Evolutionary conservation across 1,140 invertebrate genomes (phyloP), one percentile per base, ranked within the genome.

Genomic region (Archivesica marissinica): DNA sequence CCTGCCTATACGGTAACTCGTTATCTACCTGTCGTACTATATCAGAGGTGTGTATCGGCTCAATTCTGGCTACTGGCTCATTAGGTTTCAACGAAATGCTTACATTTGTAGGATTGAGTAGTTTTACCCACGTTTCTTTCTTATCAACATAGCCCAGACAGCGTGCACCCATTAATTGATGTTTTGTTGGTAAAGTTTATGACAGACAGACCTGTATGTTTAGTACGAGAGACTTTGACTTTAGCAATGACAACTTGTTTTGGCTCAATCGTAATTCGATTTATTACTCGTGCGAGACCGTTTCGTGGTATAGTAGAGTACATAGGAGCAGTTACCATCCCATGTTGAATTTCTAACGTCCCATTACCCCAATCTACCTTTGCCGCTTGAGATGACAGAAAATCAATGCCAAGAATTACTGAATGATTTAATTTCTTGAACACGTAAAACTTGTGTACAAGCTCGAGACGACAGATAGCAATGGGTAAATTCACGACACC

Each of bases 31-130:
- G 11, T 52, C 15, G 30, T 35, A 76, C 38, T 52, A 54, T 20
- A 76, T 23, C 44, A 11, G 25, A 17, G 17, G 4, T 50, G 23
- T 6, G 59, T 28, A 56, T 35, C 59, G 20, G 30, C 74, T 56
- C n/a, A n/a, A 76, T 28, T 35, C 74, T 76, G 20, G 74, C 74
- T 54, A 76, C 74, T 20, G 74, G 74, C 25, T 76, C 74, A 76
- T 56, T 52, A 9, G 33, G 74, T n/a, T 56, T 56, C 35, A 76
- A 76, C n/a, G 54, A 52, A 33, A 76, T 35, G 50, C 74, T 56
- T 35, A 30, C 74, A 76, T 76, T 25, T 15, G 23, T 76, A 2
- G 74, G 74, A 56, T 76, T 76, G 50, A 76, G 54, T 1, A 76
- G 54, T 35, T 76, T 47, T 9, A 76, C 33, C 35, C 47, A 56